Percentiles rank a stretch among this genome's conserved stretches.
Evolutionary conservation across 1,140 invertebrate species (phyloP).

Genomic region (Drosophila punjabiensis): DNA sequence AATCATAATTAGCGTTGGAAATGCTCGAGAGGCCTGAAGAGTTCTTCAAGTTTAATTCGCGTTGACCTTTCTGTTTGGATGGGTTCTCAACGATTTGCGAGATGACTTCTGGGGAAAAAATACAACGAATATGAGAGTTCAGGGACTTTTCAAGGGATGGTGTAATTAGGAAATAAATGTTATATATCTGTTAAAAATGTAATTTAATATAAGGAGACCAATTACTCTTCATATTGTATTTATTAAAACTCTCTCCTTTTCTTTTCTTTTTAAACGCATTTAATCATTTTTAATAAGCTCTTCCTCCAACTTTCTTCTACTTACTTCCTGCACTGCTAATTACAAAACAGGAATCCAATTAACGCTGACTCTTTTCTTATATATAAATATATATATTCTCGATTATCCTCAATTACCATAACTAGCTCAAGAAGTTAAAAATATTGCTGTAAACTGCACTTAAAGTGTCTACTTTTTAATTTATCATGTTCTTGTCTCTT

Average conservation of each 20-base stretch:
- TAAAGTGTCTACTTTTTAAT: slow-evolving; percentile 12
- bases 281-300: slow-evolving; percentile 20
- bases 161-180: slow-evolving; percentile 19
- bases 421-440: slow-evolving; percentile 31
- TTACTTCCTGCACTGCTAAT: slow-evolving; percentile 30
- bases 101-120: slow-evolving; percentile 4
- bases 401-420: slow-evolving; percentile 38
- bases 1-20: slow-evolving; percentile 71
- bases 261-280: not conserved
- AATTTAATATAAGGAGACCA: not conserved
- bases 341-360: slow-evolving; percentile 22
- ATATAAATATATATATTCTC: slow-evolving; percentile 6
- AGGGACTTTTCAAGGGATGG: not conserved
- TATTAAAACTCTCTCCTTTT: not conserved
- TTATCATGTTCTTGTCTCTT: slow-evolving; percentile 4
- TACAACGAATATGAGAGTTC: slow-evolving; percentile 1
- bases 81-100: slow-evolving; percentile 20
- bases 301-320: slow-evolving; percentile 25
- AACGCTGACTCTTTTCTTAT: slow-evolving; percentile 4
- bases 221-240: not conserved
- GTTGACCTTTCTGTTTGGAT: slow-evolving; percentile 44
- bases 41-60: slow-evolving; percentile 36
- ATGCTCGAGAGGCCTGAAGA: slow-evolving; percentile 34
- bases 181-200: not conserved
- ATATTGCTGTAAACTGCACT: slow-evolving; percentile 17